phyloP scores from a whole-genome alignment of 2,113 vertebrate species.

The Seriola rivoliana region DNA sequence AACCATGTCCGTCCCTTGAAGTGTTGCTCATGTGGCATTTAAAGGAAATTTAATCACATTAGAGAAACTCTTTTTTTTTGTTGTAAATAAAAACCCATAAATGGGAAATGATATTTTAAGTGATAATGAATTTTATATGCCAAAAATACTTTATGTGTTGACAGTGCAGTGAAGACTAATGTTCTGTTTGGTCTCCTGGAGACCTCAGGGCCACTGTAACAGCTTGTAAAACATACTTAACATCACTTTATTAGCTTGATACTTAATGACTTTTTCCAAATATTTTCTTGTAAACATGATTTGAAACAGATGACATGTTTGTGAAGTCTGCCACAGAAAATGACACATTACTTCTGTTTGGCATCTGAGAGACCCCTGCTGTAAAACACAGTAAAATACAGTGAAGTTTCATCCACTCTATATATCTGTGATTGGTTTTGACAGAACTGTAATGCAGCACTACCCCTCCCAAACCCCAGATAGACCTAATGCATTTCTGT shows the following conservation, averaged over 20 bases:
- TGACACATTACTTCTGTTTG: neutral
- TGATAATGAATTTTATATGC: neutral
- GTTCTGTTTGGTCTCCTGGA: neutral
- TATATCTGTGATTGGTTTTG: neutral
- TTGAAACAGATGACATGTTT: conserved; percentile 3
- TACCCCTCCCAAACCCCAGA: neutral
- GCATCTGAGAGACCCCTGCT: neutral
- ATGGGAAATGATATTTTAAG: neutral
- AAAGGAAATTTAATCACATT: neutral
- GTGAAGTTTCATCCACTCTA: neutral
- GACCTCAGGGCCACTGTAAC: neutral
- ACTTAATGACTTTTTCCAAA: neutral
- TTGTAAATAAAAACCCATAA: neutral
- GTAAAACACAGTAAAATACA: neutral
- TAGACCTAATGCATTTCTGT: neutral
- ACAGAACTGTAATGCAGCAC: neutral
- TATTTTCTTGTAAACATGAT: neutral
- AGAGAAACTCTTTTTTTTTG: neutral
- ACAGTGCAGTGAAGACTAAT: neutral
- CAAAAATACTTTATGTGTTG: neutral
- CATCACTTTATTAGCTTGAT: neutral
- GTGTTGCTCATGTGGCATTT: conserved; percentile 7
- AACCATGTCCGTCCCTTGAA: neutral
- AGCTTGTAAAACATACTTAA: neutral
- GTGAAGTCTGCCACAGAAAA: neutral